Evolutionary conservation across 1,140 invertebrate genomes (phyloP).

Genomic region (Centruroides vittatus): DNA sequence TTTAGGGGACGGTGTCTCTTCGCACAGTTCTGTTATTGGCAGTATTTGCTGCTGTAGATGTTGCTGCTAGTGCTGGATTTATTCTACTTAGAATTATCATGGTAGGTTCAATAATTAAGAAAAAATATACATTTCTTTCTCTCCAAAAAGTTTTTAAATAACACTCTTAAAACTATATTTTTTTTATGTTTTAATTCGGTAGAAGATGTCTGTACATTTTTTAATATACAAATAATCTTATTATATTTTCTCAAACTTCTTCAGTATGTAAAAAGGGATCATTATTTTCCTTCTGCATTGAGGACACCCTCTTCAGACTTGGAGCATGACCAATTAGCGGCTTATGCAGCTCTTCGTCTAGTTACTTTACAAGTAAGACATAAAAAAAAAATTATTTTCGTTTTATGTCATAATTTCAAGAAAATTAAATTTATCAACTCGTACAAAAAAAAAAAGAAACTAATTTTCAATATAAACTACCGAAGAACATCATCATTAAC

Average conservation of each 20-base stretch:
- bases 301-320: constrained; percentile 11
- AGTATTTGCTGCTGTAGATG: constrained; percentile 23
- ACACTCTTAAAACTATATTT: not conserved
- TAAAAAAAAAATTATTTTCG: not conserved
- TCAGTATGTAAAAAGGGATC: constrained; percentile 19
- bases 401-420: too few relatives aligned
- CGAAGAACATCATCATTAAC: too few relatives aligned
- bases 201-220: not conserved
- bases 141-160: too few relatives aligned
- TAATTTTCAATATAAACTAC: too few relatives aligned
- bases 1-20: constrained; percentile 20
- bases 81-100: constrained; percentile 22
- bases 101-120: constrained; percentile 11
- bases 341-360: constrained; percentile 18
- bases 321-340: constrained; percentile 19
- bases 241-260: not conserved
- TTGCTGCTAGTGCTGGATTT: constrained; percentile 23
- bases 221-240: not conserved
- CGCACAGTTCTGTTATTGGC: constrained; percentile 21
- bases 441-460: too few relatives aligned
- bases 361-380: constrained; percentile 18
- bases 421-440: too few relatives aligned
- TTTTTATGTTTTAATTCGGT: too few relatives aligned
- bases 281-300: constrained; percentile 19
- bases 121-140: too few relatives aligned